Base-by-base conservation (phyloP, 2,888 invertebrate species). In the Euzophera pinguis region DNA sequence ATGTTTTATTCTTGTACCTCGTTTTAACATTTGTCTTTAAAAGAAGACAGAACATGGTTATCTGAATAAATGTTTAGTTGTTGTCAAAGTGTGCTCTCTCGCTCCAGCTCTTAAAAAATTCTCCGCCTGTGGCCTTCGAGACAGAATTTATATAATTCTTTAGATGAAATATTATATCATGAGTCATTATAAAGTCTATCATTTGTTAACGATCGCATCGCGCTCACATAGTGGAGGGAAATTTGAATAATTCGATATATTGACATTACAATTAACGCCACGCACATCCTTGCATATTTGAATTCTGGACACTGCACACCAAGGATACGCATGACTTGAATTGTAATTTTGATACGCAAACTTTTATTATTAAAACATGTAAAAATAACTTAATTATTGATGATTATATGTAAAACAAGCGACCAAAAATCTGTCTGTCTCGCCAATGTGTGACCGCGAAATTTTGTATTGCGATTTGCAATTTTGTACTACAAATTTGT, bases 51-150 rank as follows among this genome's bases (percentile, higher is more conserved):
- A n/a, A n/a, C n/a, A n/a, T n/a, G n/a, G n/a, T n/a, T n/a, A n/a
- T n/a, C n/a, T n/a, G n/a, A n/a, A n/a, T n/a, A 22, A 22, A 22
- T 32, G 7, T 32, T 32, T 32, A 29, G 4, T 29, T 29, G 3
- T 7, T 9, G 16, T 16, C 16, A 3, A 39, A 39, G 16, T 39
- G 8, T 16, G 39, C 39, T 39, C 9, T 39, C 14, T 35, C 34
- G 32, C 27, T n/a, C 10, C 42, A 22, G 51, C 43, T 43, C 17
- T 41, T 51, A 43, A 37, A 55, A 47, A 48, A 47, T 42, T 53
- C 61, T 53, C 57, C 59, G 62, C 59, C 60, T 53, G 65, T 69
- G 68, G 67, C 70, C 64, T 75, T 73, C 57, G 51, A 62, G 52
- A 58, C 60, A 57, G 59, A 62, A 59, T 59, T 60, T 60, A 60